Conservation (phyloP, 1,140 invertebrate genomes). For the Steinernema feltiae region DNA sequence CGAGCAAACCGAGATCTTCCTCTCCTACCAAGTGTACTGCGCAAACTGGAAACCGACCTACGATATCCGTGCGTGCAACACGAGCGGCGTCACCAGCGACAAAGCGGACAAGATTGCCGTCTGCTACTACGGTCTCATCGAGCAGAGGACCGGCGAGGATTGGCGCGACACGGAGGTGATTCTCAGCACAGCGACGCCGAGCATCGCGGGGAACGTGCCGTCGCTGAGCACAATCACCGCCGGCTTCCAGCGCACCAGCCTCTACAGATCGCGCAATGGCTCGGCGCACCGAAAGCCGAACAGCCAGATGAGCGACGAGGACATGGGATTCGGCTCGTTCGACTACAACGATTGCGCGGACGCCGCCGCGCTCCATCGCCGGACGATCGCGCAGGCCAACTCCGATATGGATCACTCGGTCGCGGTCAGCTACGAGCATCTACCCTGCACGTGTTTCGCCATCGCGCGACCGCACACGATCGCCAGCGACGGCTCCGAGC, state of each 20-base stretch:
- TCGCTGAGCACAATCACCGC: slow-evolving; percentile 47
- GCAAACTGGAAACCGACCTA: slow-evolving; percentile 52
- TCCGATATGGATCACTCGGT: slow-evolving; percentile 27
- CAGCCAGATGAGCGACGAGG: slow-evolving; percentile 38
- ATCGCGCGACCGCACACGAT: slow-evolving; percentile 57
- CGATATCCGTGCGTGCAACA: slow-evolving; percentile 49
- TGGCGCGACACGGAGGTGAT: slow-evolving; percentile 60
- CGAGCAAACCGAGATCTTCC: slow-evolving; percentile 36
- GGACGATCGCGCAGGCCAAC: slow-evolving; percentile 34
- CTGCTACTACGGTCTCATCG: slow-evolving; percentile 60
- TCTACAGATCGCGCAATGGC: slow-evolving; percentile 9
- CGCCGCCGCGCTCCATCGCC: slow-evolving; percentile 47
- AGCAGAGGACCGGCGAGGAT: slow-evolving; percentile 61
- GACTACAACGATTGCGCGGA: slow-evolving; percentile 54
- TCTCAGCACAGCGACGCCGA: slow-evolving; percentile 60
- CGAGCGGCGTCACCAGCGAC: slow-evolving; percentile 24
- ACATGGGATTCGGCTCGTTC: slow-evolving; percentile 55
- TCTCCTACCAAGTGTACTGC: slow-evolving; percentile 55
- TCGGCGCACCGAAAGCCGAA: background rate
- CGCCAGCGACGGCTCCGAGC: slow-evolving; percentile 53
- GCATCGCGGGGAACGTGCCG: slow-evolving; percentile 59
- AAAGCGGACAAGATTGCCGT: slow-evolving; percentile 19
- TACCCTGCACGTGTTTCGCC: slow-evolving; percentile 58
- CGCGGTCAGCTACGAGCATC: slow-evolving; percentile 43
- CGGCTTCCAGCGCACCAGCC: slow-evolving; percentile 36